Conservation (phyloP, 1,140 invertebrate species). For the Macrobrachium rosenbergii region DNA sequence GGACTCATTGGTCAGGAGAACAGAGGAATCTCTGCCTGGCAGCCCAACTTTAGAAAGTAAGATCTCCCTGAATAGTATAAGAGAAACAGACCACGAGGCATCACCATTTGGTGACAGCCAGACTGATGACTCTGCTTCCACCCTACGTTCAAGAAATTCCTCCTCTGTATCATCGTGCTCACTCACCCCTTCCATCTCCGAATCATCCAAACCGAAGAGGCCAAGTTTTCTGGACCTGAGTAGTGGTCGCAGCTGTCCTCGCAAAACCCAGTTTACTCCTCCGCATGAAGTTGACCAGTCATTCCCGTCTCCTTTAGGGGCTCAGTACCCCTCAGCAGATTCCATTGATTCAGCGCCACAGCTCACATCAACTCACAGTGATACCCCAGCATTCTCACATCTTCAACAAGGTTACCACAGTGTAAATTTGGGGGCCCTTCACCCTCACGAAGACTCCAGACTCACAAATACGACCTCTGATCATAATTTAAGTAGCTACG, state of each 20-base stretch:
- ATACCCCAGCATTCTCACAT: conserved; percentile 61
- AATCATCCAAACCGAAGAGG: conserved; percentile 53
- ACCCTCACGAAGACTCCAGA: conserved; percentile 56
- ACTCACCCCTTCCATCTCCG: conserved; percentile 57
- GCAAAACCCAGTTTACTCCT: conserved; percentile 66
- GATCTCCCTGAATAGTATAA: conserved; percentile 50
- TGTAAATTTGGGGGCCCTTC: conserved; percentile 54
- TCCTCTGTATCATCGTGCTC: conserved; percentile 44
- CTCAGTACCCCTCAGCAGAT: conserved; percentile 43
- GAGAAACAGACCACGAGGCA: conserved; percentile 32
- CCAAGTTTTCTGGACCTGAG: conserved; percentile 69
- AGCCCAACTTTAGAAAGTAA: conserved; percentile 31
- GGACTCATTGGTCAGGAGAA: conserved; percentile 59
- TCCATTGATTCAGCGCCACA: conserved; percentile 59
- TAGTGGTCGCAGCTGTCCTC: conserved; percentile 62
- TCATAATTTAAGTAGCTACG: conserved; percentile 68
- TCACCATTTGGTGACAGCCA: conserved; percentile 60
- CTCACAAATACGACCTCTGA: conserved; percentile 67
- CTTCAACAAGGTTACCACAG: conserved; percentile 61
- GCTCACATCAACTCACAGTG: conserved; percentile 63
- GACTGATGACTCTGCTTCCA: conserved; percentile 65
- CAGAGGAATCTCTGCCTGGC: conserved; percentile 38
- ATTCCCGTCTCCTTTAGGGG: conserved; percentile 66
- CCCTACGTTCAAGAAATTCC: conserved; percentile 52
- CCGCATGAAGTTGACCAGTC: conserved; percentile 63